phyloP scores from a whole-genome alignment of 1,140 invertebrate genomes.

The Panonychus citri region DNA sequence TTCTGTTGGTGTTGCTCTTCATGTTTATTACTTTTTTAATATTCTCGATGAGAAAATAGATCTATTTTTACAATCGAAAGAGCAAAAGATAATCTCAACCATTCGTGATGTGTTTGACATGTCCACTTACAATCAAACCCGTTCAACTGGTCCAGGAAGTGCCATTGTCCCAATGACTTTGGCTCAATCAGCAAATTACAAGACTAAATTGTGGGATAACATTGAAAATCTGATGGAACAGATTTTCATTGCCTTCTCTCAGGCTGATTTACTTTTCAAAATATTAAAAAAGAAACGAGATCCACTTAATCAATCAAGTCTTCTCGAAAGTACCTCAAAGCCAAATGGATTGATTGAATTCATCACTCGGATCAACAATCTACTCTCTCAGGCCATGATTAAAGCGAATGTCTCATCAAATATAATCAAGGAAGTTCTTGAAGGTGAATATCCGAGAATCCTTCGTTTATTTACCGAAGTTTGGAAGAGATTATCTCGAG shows the following conservation, averaged over 20 bases:
- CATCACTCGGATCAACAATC: conserved; percentile 14
- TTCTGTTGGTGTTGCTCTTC: conserved; percentile 37
- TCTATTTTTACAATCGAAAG: conserved; percentile 19
- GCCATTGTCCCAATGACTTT: conserved; percentile 33
- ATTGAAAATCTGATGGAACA: conserved; percentile 47
- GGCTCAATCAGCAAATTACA: conserved; percentile 40
- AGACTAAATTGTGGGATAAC: conserved; percentile 48
- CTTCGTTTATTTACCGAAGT: conserved; percentile 40
- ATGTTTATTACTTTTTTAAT: conserved; percentile 46
- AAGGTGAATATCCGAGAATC: conserved; percentile 67
- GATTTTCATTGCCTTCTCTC: conserved; percentile 39
- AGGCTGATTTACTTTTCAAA: conserved; percentile 26
- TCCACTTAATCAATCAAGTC: conserved; percentile 27
- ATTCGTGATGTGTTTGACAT: not conserved
- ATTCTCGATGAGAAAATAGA: conserved; percentile 32
- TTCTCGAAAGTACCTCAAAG: conserved; percentile 24
- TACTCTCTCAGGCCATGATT: conserved; percentile 11
- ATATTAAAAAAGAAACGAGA: conserved; percentile 31
- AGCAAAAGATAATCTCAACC: not conserved
- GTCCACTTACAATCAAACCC: not conserved
- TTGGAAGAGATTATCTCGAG: conserved; percentile 32
- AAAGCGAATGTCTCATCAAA: conserved; percentile 25
- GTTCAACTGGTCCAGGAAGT: conserved; percentile 34
- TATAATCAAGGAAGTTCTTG: conserved; percentile 57
- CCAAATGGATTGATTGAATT: conserved; percentile 10